Base-by-base conservation (phyloP, 2,888 invertebrate species). In the Drosophila ochracea region DNA sequence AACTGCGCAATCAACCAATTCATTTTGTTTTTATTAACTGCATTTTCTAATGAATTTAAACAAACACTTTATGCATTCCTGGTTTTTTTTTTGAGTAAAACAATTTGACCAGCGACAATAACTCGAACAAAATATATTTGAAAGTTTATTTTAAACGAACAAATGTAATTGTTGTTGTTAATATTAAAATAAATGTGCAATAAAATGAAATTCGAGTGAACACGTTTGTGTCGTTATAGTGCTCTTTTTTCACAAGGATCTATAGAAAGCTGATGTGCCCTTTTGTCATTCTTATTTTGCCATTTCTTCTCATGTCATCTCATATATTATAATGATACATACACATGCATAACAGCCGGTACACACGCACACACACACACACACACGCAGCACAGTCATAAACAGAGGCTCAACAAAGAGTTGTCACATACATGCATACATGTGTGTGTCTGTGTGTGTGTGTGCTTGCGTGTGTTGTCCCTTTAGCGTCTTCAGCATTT, bases 401-500 rank as follows among this genome's bases (percentile, higher is more conserved):
- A 83, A 79, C 77, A 82, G 76, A 68, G 73, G 67, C 77, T 71
- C 77, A 74, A 89, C 85, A 84, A 84, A 84, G 89, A 84, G 84
- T 89, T 84, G 82, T 81, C 81, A 55, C 70, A 73, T 62, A 78
- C 60, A 69, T 47, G 25, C 9, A 25, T 16, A 21, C 11, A 6
- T 57, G 7, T 49, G 10, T 57, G 57, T 68, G 49, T 41, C 47
- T 43, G 54, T 50, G 47, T 76, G 52, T 67, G 58, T 71, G 54
- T 76, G 68, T 68, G 72, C 69, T 54, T 71, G 79, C 70, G 71
- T 82, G 80, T 76, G 73, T 82, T 63, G 77, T 80, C 77, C 74
- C 89, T 83, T 89, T 81, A 85, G 77, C 83, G 90, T 86, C 89
- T 90, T 76, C 82, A 76, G 71, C 83, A 91, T 91, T 91, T 89